Evolutionary conservation across 1,140 invertebrate genomes (phyloP), one percentile per base, ranked within the genome.

Genomic region (Drosophila fuyamai): DNA sequence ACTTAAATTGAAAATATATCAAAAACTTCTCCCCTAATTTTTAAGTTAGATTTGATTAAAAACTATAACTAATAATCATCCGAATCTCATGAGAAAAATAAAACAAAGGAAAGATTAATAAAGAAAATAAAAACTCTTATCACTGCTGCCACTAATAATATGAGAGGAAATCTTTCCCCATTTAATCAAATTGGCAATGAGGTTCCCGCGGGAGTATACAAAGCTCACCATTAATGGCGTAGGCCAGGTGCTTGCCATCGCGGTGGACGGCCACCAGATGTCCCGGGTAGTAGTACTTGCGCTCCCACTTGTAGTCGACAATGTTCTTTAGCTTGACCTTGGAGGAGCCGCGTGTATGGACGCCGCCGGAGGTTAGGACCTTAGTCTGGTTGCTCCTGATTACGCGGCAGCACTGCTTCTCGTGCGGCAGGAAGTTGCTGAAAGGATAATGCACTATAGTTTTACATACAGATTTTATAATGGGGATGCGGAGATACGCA

Each of bases 251-350:
- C 84, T 96, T 96, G 73, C 96, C 96, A 91, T 95, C 95, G 68
- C 96, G 95, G 93, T 99, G 97, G 50, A 97, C 95, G 40, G 97
- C 97, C n/a, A 98, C 94, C 23, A 99, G 92, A 82, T 97, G 96
- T 1, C 98, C 97, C 8, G 95, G 94, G 79, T 98, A 97, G 90
- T 96, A 97, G 90, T 96, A 96, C 79, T 95, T 95, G 29, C 96
- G 94, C 85, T 98, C 97, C 98, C 98, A 99, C 65, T 96, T 96
- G 92, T 97, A 98, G 81, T 98, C 97, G 10, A 98, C 97, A 50
- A 98, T 95, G 92, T 96, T 98, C 81, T 96, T 97, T 16, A 98
- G 94, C 88, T 98, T 98, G 8, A 99, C 96, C 93, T 97, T 97
- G 0, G 97, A 97, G 83, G 96, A 96, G 29, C 96, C 97, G 93